These are phyloP conservation scores for Anoplophora glabripennis DNA, from an alignment of 1,140 invertebrate genomes.

Conservation along the genomic window DNA sequence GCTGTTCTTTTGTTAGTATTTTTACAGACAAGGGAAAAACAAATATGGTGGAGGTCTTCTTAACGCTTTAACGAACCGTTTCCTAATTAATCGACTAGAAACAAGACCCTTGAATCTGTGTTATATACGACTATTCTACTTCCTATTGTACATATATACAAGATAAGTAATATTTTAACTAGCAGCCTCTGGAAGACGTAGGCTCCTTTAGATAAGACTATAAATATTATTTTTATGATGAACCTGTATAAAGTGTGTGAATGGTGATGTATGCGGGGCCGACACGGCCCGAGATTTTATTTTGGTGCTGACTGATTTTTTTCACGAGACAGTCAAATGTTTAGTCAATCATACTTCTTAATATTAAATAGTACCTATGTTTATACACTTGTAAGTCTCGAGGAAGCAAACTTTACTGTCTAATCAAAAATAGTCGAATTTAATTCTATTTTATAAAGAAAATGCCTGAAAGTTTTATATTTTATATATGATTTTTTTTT, in stretches of 20 bases:
- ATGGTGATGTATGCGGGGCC: constrained; percentile 39
- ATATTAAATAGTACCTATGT: constrained; percentile 26
- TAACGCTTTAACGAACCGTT: constrained; percentile 31
- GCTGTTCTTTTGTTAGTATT: constrained; percentile 31
- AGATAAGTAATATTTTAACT: constrained; percentile 21
- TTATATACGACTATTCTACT: constrained; percentile 19
- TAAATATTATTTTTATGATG: constrained; percentile 38
- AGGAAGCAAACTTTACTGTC: constrained; percentile 28
- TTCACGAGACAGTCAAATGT: constrained; percentile 40
- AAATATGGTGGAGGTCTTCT: constrained; percentile 45
- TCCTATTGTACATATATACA: constrained; percentile 39
- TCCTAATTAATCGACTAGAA: constrained; percentile 14
- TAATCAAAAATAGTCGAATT: constrained; percentile 28
- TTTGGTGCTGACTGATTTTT: constrained; percentile 48
- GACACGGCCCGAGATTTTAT: constrained; percentile 36
- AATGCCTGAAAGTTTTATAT: background rate
- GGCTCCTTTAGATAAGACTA: constrained; percentile 43
- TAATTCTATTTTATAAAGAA: constrained; percentile 18
- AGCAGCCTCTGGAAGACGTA: constrained; percentile 48
- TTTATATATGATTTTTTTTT: no score
- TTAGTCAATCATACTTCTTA: constrained; percentile 41
- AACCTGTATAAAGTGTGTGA: constrained; percentile 48
- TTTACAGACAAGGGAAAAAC: constrained; percentile 42
- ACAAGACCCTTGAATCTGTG: constrained; percentile 37
- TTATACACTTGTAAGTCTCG: constrained; percentile 28